phyloP scores from a whole-genome alignment of 2,113 vertebrate species.

The Aptenodytes patagonicus region DNA sequence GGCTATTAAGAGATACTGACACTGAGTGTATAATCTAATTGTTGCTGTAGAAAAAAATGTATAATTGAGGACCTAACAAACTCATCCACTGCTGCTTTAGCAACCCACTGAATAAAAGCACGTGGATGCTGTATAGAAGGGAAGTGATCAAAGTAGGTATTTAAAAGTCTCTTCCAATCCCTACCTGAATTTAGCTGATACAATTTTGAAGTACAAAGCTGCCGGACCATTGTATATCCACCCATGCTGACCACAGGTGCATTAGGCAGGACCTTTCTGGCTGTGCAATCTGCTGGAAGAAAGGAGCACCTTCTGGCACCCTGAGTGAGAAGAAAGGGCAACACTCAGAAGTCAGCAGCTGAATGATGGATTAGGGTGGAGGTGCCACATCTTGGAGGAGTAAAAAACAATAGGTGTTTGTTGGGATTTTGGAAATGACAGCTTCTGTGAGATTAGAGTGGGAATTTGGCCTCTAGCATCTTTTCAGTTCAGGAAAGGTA shows the following conservation, averaged over 20 bases:
- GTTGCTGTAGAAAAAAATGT: background rate
- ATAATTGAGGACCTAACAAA: background rate
- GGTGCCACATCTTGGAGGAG: background rate
- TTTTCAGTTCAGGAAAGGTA: background rate
- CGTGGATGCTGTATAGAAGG: background rate
- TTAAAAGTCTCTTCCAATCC: background rate
- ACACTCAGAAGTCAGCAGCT: background rate
- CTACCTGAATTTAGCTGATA: background rate
- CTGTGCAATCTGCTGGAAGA: background rate
- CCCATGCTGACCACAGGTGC: background rate
- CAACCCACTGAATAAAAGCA: background rate
- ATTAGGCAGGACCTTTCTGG: background rate
- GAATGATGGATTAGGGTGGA: background rate
- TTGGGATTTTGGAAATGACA: background rate
- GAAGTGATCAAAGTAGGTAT: background rate
- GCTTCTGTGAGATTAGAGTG: background rate
- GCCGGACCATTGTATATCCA: fast-evolving
- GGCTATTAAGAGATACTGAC: background rate
- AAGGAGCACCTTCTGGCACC: background rate
- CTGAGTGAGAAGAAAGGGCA: background rate
- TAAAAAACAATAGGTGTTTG: background rate
- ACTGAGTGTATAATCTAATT: background rate
- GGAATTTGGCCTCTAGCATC: background rate
- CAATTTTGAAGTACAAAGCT: background rate
- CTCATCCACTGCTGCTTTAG: background rate